phyloP scores from a whole-genome alignment of 2,113 vertebrate genomes.

The Thinocorus orbignyianus region DNA sequence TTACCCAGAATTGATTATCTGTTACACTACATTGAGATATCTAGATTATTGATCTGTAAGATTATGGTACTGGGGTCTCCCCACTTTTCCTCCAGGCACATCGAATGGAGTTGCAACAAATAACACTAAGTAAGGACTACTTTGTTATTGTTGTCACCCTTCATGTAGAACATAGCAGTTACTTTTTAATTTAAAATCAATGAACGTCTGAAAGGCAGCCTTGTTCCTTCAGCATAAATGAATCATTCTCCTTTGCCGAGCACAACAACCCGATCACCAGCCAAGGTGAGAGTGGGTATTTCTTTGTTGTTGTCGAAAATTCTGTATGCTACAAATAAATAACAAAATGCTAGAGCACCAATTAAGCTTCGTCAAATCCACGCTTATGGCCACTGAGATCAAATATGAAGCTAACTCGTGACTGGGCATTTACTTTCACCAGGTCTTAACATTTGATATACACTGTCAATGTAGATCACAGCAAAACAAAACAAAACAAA shows the following conservation, averaged over 20 bases:
- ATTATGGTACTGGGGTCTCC: conserved; percentile 62
- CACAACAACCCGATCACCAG: conserved; percentile 29
- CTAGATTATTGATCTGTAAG: conserved; percentile 75
- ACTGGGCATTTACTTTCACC: neutral
- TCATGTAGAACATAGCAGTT: conserved; percentile 76
- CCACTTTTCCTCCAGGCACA: conserved; percentile 25
- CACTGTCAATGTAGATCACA: neutral
- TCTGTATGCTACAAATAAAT: neutral
- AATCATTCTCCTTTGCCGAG: conserved; percentile 73
- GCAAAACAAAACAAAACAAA: neutral
- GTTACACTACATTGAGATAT: conserved; percentile 73
- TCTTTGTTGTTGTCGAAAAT: neutral
- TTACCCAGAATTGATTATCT: conserved; percentile 71
- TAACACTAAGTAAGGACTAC: conserved; percentile 73
- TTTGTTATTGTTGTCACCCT: conserved; percentile 77
- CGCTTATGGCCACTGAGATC: neutral
- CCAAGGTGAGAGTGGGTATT: conserved; percentile 59
- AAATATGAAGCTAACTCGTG: fast-evolving
- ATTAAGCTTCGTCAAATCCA: neutral
- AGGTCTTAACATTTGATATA: neutral
- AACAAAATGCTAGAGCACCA: neutral
- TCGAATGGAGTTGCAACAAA: conserved; percentile 54
- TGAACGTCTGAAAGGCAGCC: conserved; percentile 70
- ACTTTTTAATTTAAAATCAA: conserved; percentile 84
- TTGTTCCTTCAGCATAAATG: conserved; percentile 70